Percentiles rank a stretch among this genome's conserved stretches.
phyloP scores from a whole-genome alignment of 2,113 vertebrate genomes.

The Cebidichthys violaceus region DNA sequence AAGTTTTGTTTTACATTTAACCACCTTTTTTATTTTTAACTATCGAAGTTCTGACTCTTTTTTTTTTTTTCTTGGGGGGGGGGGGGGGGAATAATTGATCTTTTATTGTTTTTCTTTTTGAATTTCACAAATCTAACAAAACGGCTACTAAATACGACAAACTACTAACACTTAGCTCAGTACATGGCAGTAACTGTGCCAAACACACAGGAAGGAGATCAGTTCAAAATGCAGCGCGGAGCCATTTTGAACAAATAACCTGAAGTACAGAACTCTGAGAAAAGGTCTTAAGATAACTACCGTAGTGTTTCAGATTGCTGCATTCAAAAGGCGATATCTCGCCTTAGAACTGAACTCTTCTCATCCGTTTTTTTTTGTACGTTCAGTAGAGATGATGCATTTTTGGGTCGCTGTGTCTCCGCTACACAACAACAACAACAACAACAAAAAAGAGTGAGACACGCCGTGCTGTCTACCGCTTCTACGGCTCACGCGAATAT shows the following conservation, averaged over 20 bases:
- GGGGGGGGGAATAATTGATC: conserved; percentile 43
- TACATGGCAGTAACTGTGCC: conserved; percentile 73
- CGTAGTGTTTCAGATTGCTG: background rate
- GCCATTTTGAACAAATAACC: conserved; percentile 27
- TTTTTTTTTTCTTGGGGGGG: conserved; percentile 8
- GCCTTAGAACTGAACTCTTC: conserved; percentile 31
- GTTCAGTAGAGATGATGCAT: conserved; percentile 25
- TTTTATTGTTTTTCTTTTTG: conserved; percentile 60
- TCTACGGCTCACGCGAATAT: background rate
- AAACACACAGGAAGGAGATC: conserved; percentile 66
- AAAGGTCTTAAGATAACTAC: conserved; percentile 22
- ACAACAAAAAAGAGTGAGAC: background rate
- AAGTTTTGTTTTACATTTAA: conserved; percentile 21
- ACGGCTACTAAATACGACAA: conserved; percentile 70
- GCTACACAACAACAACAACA: background rate
- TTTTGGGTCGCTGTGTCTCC: conserved; percentile 5
- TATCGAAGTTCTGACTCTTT: conserved; percentile 52
- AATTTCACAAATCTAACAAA: conserved; percentile 72
- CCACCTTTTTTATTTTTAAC: conserved; percentile 18
- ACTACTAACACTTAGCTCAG: conserved; percentile 72
- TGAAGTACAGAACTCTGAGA: background rate
- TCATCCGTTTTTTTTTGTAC: conserved; percentile 34
- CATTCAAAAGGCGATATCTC: conserved; percentile 15
- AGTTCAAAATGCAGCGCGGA: conserved; percentile 40
- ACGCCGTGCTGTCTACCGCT: background rate